Evolutionary conservation across 2,797 vertebrate species (phyloP).

Genomic region (Myripristis jacobus): DNA sequence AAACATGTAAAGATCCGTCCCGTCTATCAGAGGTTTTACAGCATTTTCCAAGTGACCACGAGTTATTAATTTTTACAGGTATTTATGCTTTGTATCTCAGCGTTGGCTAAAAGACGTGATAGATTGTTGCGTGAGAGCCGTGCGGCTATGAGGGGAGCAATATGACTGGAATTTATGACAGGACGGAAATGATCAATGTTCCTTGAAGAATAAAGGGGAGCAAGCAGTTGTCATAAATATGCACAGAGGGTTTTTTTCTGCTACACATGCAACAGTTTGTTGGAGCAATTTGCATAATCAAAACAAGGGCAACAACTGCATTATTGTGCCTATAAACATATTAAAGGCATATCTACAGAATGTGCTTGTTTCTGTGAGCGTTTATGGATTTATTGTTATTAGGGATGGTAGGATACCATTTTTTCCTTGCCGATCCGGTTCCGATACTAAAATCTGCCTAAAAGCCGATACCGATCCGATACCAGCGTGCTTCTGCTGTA

Average conservation of each 20-base stretch:
- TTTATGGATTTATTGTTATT: no score
- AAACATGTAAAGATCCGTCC: conserved; percentile 7
- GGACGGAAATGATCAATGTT: not conserved
- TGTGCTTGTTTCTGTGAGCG: no score
- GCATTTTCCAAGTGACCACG: conserved; percentile 32
- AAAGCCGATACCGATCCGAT: no score
- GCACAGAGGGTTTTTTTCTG: not conserved
- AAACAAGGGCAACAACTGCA: no score
- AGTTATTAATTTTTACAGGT: conserved; percentile 60
- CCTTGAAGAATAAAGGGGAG: not conserved
- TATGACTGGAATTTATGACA: not conserved
- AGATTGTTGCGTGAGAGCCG: conserved; percentile 12
- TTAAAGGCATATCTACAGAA: no score
- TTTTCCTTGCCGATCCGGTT: no score
- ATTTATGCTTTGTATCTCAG: conserved; percentile 18
- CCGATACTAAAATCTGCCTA: no score
- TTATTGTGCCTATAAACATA: no score
- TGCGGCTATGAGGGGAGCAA: conserved; percentile 6
- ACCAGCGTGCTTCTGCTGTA: no score
- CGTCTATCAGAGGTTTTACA: conserved; percentile 28
- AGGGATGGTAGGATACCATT: no score
- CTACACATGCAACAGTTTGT: not conserved
- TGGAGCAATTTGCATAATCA: no score
- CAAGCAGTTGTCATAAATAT: not conserved
- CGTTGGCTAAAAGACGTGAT: conserved; percentile 33